Percentiles rank a stretch among this genome's conserved stretches.
phyloP scores from a whole-genome alignment of 2,888 invertebrate genomes.

The Fissipunctia ypsillon region DNA sequence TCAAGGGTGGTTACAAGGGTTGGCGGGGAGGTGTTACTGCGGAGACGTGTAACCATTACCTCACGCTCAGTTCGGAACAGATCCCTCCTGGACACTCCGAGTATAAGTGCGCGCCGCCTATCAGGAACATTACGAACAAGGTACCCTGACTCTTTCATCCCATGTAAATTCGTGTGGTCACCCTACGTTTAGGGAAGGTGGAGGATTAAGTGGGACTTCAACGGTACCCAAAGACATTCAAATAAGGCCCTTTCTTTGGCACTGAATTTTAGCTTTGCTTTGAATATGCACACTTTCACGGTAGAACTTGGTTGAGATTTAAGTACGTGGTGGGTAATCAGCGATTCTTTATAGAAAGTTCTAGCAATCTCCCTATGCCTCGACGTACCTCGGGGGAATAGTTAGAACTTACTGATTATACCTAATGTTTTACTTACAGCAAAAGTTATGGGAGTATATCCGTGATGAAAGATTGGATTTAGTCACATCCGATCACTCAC shows the following conservation, averaged over 20 bases:
- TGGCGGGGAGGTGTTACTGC: conserved; percentile 90
- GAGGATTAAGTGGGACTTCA: neutral
- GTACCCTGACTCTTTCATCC: conserved; percentile 70
- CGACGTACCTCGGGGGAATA: neutral
- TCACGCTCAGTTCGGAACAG: conserved; percentile 90
- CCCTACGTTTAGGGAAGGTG: neutral
- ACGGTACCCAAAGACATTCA: neutral
- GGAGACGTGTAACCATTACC: conserved; percentile 93
- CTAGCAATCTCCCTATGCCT: neutral
- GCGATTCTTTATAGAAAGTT: neutral
- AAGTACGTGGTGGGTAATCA: neutral
- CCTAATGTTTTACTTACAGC: conserved; percentile 73
- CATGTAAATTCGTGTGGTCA: neutral
- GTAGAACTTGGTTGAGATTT: neutral
- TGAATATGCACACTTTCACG: neutral
- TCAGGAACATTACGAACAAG: conserved; percentile 90
- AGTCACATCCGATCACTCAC: conserved; percentile 92
- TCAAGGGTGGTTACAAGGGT: conserved; percentile 87
- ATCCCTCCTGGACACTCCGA: conserved; percentile 91
- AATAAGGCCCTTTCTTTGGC: neutral
- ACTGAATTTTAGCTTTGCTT: neutral
- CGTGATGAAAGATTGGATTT: conserved; percentile 88
- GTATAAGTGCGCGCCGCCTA: conserved; percentile 93
- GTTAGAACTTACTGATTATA: neutral
- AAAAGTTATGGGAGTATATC: conserved; percentile 91